These are phyloP conservation scores for Psittacula cyanocephala DNA, from an alignment of 2,113 vertebrate genomes.

Conservation along the genomic window DNA sequence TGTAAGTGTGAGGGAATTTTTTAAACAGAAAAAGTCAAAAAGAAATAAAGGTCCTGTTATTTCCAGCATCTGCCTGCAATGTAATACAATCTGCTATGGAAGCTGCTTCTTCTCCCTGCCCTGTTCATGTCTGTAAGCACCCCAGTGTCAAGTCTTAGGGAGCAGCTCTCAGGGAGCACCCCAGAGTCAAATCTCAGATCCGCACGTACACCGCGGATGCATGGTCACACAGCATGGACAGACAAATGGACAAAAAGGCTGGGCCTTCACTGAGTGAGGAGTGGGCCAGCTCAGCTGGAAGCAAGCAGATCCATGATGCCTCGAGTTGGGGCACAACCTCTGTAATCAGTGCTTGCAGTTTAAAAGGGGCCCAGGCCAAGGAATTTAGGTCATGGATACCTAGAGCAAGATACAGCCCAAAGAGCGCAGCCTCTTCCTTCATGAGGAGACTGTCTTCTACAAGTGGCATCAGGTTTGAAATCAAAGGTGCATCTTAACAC, in stretches of 20 bases:
- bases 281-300: background rate
- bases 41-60: background rate
- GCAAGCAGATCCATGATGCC: background rate
- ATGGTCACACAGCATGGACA: background rate
- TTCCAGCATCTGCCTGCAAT: background rate
- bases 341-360: background rate
- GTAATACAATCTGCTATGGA: background rate
- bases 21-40: background rate
- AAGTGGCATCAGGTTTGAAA: background rate
- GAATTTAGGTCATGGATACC: background rate
- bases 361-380: background rate
- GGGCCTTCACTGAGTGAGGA: background rate
- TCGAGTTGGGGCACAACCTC: background rate
- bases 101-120: background rate
- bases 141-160: background rate
- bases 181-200: background rate
- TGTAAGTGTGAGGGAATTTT: background rate
- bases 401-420: background rate
- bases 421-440: background rate
- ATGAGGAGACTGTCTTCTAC: background rate
- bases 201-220: fast-evolving
- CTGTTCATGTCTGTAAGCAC: background rate
- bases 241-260: background rate
- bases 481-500: constrained; percentile 11
- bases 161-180: background rate